Conservation (phyloP, 2,888 invertebrate genomes). For the Drosophila kambysellisi region DNA sequence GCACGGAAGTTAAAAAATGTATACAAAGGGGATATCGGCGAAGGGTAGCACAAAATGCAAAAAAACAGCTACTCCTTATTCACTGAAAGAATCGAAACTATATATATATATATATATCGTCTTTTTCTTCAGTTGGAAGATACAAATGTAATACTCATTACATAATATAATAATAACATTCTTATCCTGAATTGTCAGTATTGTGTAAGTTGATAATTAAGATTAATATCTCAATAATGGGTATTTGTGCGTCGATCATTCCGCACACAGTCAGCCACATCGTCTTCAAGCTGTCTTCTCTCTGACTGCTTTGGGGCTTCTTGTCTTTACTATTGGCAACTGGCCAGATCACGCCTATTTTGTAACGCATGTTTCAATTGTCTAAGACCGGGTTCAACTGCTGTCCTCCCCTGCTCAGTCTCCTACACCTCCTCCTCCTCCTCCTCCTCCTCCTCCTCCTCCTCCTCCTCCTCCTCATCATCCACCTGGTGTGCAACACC, state of each 20-base stretch:
- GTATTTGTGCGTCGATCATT: constrained; percentile 7
- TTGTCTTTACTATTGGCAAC: constrained; percentile 18
- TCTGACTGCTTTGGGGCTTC: constrained; percentile 9
- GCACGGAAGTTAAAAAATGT: background rate
- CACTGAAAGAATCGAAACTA: background rate
- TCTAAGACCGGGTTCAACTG: constrained; percentile 22
- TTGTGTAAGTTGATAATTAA: background rate
- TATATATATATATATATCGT: background rate
- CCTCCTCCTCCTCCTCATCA: background rate
- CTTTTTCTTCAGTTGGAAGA: background rate
- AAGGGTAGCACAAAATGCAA: background rate
- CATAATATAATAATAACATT: background rate
- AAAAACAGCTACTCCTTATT: background rate
- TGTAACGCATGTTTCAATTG: constrained; percentile 56
- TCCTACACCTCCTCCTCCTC: background rate
- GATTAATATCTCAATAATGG: background rate
- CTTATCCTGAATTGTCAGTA: background rate
- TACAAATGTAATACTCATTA: background rate
- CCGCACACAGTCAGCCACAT: background rate
- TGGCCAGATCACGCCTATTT: constrained; percentile 32
- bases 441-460: background rate
- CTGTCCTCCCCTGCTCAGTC: background rate
- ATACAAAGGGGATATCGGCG: background rate
- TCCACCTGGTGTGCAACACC: constrained; percentile 14
- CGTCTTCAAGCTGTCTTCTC: background rate